Percentiles rank a stretch among this genome's conserved stretches.
These are phyloP conservation scores for Sitodiplosis mosellana DNA, from an alignment of 1,140 invertebrate species.

Conservation along the genomic window DNA sequence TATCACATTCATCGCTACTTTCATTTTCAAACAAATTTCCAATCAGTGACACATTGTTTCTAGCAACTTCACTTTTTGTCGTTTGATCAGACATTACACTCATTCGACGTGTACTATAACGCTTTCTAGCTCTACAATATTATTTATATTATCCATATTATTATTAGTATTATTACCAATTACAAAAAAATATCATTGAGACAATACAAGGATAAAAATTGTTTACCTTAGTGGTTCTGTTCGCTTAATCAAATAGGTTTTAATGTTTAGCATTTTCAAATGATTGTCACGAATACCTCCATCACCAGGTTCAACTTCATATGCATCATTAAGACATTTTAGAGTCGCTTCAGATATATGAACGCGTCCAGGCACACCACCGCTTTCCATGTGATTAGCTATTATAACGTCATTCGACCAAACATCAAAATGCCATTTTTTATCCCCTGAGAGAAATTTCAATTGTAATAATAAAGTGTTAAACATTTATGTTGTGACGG, in stretches of 20 bases:
- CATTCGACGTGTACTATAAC: not conserved
- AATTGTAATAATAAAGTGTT: too few species aligned
- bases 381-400: conserved; percentile 95
- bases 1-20: not conserved
- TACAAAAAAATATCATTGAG: not conserved
- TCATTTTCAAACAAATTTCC: conserved; percentile 1
- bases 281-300: conserved; percentile 71
- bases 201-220: conserved; percentile 10
- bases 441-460: conserved; percentile 75
- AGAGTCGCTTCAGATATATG: conserved; percentile 79
- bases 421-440: conserved; percentile 96
- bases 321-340: conserved; percentile 66
- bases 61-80: too few species aligned
- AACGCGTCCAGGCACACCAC: conserved; percentile 79
- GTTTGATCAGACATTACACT: too few species aligned
- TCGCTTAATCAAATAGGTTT: conserved; percentile 82
- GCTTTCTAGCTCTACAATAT: not conserved
- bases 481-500: too few species aligned
- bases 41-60: too few species aligned
- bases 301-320: conserved; percentile 82
- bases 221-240: conserved; percentile 48
- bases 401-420: conserved; percentile 96
- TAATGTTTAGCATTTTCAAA: conserved; percentile 69
- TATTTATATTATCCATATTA: too few species aligned
- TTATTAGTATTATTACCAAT: too few species aligned